phyloP scores from a whole-genome alignment of 2,888 invertebrate genomes.

The Stramonita haemastoma region DNA sequence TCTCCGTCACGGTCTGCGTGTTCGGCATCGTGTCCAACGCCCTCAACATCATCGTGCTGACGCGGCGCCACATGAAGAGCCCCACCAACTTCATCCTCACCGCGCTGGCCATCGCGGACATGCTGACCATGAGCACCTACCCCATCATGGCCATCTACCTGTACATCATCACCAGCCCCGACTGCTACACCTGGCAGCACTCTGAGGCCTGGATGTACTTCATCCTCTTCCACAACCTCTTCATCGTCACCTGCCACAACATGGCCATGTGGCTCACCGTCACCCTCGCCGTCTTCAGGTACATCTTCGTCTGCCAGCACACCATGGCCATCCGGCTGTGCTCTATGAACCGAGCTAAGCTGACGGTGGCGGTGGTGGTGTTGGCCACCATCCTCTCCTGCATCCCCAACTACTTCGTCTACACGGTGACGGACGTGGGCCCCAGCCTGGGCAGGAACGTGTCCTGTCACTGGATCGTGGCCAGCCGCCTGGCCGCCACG shows the following conservation, averaged over 20 bases:
- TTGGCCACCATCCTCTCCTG: constrained; percentile 70
- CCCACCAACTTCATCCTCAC: constrained; percentile 95
- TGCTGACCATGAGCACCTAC: constrained; percentile 92
- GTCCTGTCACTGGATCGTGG: constrained; percentile 65
- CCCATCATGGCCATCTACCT: constrained; percentile 81
- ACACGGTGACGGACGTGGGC: constrained; percentile 54
- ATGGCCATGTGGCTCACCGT: constrained; percentile 96
- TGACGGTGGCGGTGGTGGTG: constrained; percentile 70
- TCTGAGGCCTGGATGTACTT: constrained; percentile 73
- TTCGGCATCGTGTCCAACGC: constrained; percentile 94
- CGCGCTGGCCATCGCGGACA: constrained; percentile 91
- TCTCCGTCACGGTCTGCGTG: constrained; percentile 90
- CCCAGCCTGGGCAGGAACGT: not conserved
- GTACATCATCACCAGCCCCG: constrained; percentile 64
- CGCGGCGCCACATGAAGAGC: constrained; percentile 89
- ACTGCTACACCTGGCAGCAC: constrained; percentile 55
- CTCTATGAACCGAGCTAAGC: constrained; percentile 70
- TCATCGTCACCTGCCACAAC: constrained; percentile 82
- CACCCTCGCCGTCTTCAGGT: constrained; percentile 94
- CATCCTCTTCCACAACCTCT: constrained; percentile 71
- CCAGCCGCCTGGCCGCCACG: constrained; percentile 58
- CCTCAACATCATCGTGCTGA: constrained; percentile 91
- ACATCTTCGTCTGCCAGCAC: constrained; percentile 79
- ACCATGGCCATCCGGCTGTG: constrained; percentile 71
- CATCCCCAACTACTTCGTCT: constrained; percentile 74